These are phyloP conservation scores for Campoplex nolae DNA, from an alignment of 2,888 invertebrate species.

Conservation along the genomic window DNA sequence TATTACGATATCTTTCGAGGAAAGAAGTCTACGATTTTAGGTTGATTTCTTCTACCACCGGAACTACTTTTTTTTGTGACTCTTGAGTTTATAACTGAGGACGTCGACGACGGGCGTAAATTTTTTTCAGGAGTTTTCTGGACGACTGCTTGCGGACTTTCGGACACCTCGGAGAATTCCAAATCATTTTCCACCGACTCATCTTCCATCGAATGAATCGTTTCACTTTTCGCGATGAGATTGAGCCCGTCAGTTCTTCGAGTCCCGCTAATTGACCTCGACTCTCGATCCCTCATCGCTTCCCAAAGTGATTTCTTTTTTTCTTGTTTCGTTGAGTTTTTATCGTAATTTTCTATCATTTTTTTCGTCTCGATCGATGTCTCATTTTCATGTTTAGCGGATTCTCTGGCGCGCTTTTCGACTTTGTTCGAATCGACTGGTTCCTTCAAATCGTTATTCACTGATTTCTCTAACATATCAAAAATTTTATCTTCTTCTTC, in stretches of 20 bases:
- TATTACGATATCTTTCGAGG: constrained; percentile 58
- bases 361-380: neutral
- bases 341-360: constrained; percentile 7
- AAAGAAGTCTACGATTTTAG: constrained; percentile 69
- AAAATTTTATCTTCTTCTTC: constrained; percentile 52
- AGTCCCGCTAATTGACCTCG: constrained; percentile 23
- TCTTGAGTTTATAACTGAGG: constrained; percentile 4
- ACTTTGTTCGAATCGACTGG: constrained; percentile 13
- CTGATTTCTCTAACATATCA: constrained; percentile 59
- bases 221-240: constrained; percentile 26
- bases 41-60: constrained; percentile 51
- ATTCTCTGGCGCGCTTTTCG: neutral
- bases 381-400: neutral
- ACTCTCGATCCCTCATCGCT: constrained; percentile 67
- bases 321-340: neutral
- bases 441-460: constrained; percentile 25
- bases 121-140: constrained; percentile 3
- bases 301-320: constrained; percentile 63
- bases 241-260: constrained; percentile 34
- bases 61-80: constrained; percentile 29
- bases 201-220: constrained; percentile 20
- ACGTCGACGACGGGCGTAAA: neutral
- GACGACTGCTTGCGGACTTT: neutral
- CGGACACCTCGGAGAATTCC: neutral
- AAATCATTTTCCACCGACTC: neutral